Conservation (phyloP, 1,140 invertebrate species). For the Leucophenga varia region DNA sequence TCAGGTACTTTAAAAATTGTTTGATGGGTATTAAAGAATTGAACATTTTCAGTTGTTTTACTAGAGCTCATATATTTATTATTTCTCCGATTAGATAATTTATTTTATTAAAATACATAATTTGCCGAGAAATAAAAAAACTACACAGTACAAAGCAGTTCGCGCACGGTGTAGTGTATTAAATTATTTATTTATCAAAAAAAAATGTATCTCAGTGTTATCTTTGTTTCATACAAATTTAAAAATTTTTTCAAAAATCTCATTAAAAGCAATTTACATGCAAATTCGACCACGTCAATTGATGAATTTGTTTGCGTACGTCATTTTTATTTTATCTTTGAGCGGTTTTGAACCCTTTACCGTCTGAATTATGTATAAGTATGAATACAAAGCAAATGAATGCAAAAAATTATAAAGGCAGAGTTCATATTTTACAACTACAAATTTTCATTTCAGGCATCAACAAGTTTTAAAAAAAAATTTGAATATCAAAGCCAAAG, state of each 20-base stretch:
- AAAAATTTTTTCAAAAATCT: conserved; percentile 18
- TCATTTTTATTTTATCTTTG: conserved; percentile 37
- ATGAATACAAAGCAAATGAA: conserved; percentile 27
- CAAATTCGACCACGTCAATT: conserved; percentile 44
- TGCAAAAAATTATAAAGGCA: conserved; percentile 1
- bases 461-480: conserved; percentile 14
- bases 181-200: no score
- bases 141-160: no score
- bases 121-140: no score
- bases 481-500: conserved; percentile 51
- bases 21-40: no score
- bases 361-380: conserved; percentile 50
- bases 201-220: background rate
- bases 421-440: conserved; percentile 28
- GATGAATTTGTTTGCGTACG: conserved; percentile 45
- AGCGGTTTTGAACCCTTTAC: background rate
- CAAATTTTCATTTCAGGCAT: conserved; percentile 4
- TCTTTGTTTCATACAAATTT: conserved; percentile 1
- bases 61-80: no score
- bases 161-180: no score
- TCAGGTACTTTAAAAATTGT: no score
- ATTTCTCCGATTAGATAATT: no score
- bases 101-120: no score
- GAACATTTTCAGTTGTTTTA: no score
- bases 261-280: conserved; percentile 56